Percentiles rank a stretch among this genome's conserved stretches.
Conservation (phyloP, 2,113 vertebrate species). For the Morone saxatilis region DNA sequence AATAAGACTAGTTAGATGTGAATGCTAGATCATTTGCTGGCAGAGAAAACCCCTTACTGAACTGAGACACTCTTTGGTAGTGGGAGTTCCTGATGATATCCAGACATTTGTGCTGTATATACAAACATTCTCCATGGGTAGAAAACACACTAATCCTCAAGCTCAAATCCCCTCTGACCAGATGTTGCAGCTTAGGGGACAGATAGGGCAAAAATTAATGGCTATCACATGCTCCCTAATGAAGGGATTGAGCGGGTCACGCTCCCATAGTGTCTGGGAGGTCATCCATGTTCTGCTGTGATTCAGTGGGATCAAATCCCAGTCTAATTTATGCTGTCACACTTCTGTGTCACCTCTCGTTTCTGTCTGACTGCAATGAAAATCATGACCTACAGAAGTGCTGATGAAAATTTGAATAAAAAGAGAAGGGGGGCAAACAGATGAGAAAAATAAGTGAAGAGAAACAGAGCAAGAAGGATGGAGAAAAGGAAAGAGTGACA, state of each 20-base stretch:
- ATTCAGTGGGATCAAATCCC: constrained; percentile 51
- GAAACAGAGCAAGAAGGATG: constrained; percentile 20
- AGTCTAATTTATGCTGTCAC: constrained; percentile 51
- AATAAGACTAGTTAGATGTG: background rate
- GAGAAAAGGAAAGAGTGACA: constrained; percentile 1
- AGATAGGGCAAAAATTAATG: constrained; percentile 49
- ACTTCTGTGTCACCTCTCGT: constrained; percentile 36
- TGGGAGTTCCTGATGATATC: constrained; percentile 60
- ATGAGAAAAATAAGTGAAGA: constrained; percentile 14
- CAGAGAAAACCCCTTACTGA: background rate
- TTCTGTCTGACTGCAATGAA: constrained; percentile 38
- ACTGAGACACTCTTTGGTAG: constrained; percentile 2
- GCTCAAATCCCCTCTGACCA: constrained; percentile 72
- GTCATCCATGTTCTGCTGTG: constrained; percentile 36
- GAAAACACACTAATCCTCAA: constrained; percentile 66
- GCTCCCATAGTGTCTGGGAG: constrained; percentile 42
- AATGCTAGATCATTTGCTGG: background rate
- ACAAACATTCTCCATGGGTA: constrained; percentile 68
- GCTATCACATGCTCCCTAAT: constrained; percentile 66
- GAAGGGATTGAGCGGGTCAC: constrained; percentile 54
- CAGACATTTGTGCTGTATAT: constrained; percentile 67
- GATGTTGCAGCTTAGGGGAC: constrained; percentile 77
- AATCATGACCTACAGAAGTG: constrained; percentile 38
- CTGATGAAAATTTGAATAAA: constrained; percentile 40
- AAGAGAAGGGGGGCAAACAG: background rate